phyloP scores from a whole-genome alignment of 2,113 vertebrate genomes.

The Orthochromis malagaraziensis region DNA sequence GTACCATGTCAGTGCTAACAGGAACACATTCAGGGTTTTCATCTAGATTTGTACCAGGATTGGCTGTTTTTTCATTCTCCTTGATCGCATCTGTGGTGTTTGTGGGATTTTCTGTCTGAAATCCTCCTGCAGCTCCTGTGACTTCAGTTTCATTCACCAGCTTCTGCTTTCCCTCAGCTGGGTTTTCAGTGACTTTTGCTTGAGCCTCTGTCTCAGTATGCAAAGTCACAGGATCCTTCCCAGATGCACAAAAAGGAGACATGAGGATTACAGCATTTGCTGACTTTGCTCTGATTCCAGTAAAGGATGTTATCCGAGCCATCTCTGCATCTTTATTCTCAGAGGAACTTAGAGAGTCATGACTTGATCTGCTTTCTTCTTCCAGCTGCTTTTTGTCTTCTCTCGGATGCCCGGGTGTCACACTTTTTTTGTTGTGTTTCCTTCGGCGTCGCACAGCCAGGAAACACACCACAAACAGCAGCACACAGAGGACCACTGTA shows the following conservation, averaged over 20 bases:
- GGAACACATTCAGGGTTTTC: not conserved
- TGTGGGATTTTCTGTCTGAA: not conserved
- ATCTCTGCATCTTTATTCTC: not conserved
- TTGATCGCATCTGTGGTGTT: not conserved
- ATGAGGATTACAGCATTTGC: slow-evolving; percentile 57
- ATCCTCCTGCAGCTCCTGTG: not conserved
- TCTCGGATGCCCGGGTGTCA: not conserved
- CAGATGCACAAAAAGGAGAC: not conserved
- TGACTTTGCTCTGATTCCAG: slow-evolving; percentile 57
- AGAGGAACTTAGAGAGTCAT: not conserved
- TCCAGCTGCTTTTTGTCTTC: not conserved
- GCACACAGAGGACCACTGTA: slow-evolving; percentile 49
- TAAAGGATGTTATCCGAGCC: not conserved
- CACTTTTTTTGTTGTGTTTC: slow-evolving; percentile 47
- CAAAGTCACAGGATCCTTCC: not conserved
- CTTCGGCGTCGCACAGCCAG: slow-evolving; percentile 32
- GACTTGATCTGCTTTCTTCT: not conserved
- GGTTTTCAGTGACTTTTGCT: not conserved
- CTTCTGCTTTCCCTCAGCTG: not conserved
- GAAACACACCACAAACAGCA: slow-evolving; percentile 39
- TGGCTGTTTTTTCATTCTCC: not conserved
- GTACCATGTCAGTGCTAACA: slow-evolving; percentile 12
- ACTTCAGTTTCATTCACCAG: not conserved
- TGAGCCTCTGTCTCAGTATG: not conserved
- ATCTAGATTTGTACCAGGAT: not conserved